Percentiles rank a stretch among this genome's conserved stretches.
These are phyloP conservation scores for Galerucella pusilla DNA, from an alignment of 2,888 invertebrate species.

Conservation along the genomic window DNA sequence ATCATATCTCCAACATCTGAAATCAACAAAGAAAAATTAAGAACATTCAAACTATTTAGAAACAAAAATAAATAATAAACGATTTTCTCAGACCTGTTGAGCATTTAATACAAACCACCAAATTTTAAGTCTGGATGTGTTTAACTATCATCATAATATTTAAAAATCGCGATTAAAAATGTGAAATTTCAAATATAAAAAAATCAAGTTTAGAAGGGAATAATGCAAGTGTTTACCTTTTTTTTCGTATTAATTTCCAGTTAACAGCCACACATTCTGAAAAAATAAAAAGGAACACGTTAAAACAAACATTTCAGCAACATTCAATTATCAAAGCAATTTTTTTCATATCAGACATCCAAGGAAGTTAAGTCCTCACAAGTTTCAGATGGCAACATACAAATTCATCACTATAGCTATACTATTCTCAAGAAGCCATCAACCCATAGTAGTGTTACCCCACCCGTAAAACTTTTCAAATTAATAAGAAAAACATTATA, in stretches of 20 bases:
- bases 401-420: constrained; percentile 8
- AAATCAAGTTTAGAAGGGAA: not conserved
- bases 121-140: not conserved
- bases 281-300: not conserved
- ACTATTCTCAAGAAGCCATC: no score
- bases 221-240: not conserved
- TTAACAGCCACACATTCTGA: not conserved
- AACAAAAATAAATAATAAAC: not conserved
- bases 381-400: constrained; percentile 26
- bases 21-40: not conserved
- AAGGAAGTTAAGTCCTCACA: constrained; percentile 32
- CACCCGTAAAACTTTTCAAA: no score
- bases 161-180: no score
- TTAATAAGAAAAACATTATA: no score
- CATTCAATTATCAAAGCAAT: no score
- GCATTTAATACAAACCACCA: not conserved
- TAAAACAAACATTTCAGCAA: no score
- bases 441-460: no score
- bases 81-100: not conserved
- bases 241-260: not conserved
- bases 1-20: not conserved
- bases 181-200: not conserved
- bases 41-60: not conserved
- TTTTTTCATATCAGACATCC: constrained; percentile 36
- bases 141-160: not conserved